Evolutionary conservation across 2,797 vertebrate species (phyloP).

Genomic region (Merluccius polli): DNA sequence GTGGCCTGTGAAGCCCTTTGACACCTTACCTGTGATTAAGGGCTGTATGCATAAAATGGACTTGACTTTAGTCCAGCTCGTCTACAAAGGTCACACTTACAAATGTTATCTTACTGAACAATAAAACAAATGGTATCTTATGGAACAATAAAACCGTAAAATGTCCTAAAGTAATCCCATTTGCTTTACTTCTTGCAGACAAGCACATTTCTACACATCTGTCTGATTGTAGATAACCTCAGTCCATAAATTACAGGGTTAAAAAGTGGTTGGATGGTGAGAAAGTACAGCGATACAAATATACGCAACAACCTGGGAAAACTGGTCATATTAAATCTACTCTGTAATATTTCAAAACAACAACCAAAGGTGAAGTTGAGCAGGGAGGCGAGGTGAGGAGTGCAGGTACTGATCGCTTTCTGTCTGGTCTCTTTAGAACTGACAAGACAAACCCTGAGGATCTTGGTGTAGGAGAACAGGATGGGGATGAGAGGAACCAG

Average conservation of each 20-base stretch:
- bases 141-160: too few relatives aligned
- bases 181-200: neutral
- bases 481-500: slow-evolving; percentile 40
- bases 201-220: slow-evolving; percentile 7
- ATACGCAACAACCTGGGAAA: neutral
- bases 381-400: slow-evolving; percentile 41
- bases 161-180: neutral
- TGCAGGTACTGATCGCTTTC: slow-evolving; percentile 41
- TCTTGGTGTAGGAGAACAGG: slow-evolving; percentile 37
- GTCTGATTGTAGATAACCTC: slow-evolving; percentile 35
- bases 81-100: neutral
- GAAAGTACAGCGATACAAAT: slow-evolving; percentile 48
- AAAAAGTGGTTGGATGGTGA: slow-evolving; percentile 41
- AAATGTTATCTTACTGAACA: neutral
- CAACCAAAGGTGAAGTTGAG: slow-evolving; percentile 41
- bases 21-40: neutral
- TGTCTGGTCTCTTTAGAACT: slow-evolving; percentile 22
- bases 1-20: neutral
- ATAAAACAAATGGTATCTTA: neutral
- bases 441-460: slow-evolving; percentile 34
- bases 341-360: slow-evolving; percentile 45
- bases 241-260: slow-evolving; percentile 48
- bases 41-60: neutral
- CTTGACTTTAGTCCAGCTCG: neutral
- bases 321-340: slow-evolving; percentile 25